Evolutionary conservation across 92 coral and sea anemone genomes (phyloP).

Genomic region (Zoanthus solanderi): DNA sequence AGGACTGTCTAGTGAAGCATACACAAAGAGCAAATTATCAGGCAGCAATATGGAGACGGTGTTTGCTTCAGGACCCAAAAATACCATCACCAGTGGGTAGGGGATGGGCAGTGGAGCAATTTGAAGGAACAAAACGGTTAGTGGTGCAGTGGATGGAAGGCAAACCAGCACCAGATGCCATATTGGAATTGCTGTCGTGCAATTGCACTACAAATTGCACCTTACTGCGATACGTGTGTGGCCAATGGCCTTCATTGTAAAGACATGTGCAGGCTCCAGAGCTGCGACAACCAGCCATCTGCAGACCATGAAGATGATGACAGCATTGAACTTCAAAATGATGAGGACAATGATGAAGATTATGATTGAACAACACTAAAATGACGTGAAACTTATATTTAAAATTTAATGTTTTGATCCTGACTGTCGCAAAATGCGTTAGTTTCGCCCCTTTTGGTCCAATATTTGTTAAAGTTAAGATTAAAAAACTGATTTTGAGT

Average conservation of each 20-base stretch:
- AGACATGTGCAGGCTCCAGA: slow-evolving; percentile 6
- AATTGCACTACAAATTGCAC: slow-evolving; percentile 23
- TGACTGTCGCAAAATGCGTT: no score
- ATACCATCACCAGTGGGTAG: slow-evolving; percentile 21
- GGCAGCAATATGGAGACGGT: slow-evolving; percentile 43
- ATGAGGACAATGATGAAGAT: no score
- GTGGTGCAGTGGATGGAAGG: slow-evolving; percentile 34
- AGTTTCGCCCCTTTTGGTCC: no score
- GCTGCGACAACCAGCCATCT: neutral
- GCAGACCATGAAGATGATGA: no score
- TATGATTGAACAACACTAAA: no score
- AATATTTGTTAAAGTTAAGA: no score
- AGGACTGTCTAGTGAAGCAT: slow-evolving; percentile 34
- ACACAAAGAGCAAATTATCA: slow-evolving; percentile 38
- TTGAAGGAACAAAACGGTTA: neutral
- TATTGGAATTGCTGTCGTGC: slow-evolving; percentile 34
- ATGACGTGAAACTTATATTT: no score
- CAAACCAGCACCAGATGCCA: slow-evolving; percentile 29
- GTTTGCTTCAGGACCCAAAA: slow-evolving; percentile 5
- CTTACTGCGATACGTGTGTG: neutral
- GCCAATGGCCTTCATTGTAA: slow-evolving; percentile 4
- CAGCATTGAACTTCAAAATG: no score
- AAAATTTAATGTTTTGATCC: no score
- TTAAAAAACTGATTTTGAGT: no score
- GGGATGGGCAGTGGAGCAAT: slow-evolving; percentile 24